phyloP scores from a whole-genome alignment of 2,797 vertebrate genomes.

The Nasua narica region DNA sequence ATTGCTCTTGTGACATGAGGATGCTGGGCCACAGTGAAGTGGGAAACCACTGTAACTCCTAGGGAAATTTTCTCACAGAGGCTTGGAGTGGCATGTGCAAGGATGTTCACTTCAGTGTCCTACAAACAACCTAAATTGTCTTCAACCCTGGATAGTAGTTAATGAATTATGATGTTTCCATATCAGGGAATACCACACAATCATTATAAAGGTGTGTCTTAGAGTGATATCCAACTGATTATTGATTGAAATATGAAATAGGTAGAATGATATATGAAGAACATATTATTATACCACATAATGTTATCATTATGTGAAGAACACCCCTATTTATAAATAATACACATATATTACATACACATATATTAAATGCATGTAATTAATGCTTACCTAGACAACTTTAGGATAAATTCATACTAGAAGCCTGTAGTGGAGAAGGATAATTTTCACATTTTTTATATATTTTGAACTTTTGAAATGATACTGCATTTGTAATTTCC shows the following conservation, averaged over 20 bases:
- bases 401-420: neutral
- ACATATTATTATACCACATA: too few relatives aligned
- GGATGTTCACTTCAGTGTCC: neutral
- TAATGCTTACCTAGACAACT: neutral
- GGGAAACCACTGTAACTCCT: neutral
- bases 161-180: neutral
- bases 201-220: neutral
- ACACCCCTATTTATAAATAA: neutral
- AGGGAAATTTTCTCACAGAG: neutral
- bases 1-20: neutral
- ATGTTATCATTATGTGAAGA: neutral
- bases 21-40: accelerated
- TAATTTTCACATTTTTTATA: neutral
- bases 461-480: neutral
- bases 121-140: too few relatives aligned
- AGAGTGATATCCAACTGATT: neutral
- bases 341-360: accelerated
- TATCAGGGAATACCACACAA: too few relatives aligned
- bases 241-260: neutral
- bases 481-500: neutral
- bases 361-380: too few relatives aligned
- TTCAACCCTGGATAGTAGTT: neutral
- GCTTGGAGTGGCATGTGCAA: neutral
- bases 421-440: neutral
- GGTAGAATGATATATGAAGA: neutral